Percentiles rank a stretch among this genome's conserved stretches.
Evolutionary conservation across 2,888 invertebrate species (phyloP).

Genomic region (Xylophagus ater): DNA sequence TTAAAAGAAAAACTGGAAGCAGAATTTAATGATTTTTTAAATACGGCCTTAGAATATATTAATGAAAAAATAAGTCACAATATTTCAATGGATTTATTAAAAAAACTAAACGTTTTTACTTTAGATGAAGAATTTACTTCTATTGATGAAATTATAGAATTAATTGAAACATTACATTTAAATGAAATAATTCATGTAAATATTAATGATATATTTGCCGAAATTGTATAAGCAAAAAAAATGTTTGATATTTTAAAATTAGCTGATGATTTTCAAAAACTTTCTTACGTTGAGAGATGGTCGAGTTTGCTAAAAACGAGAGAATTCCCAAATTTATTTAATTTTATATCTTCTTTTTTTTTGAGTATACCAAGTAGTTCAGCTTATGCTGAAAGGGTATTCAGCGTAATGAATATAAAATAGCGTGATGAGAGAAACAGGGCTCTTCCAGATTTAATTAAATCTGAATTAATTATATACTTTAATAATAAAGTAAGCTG

Average conservation of each 20-base stretch:
- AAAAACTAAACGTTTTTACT: too few relatives aligned
- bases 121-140: too few relatives aligned
- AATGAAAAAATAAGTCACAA: too few relatives aligned
- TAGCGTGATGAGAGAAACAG: constrained; percentile 1
- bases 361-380: neutral
- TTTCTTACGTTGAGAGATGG: neutral
- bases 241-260: too few relatives aligned
- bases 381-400: neutral
- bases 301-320: too few relatives aligned
- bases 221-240: neutral
- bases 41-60: too few relatives aligned
- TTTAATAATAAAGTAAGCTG: neutral
- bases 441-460: too few relatives aligned
- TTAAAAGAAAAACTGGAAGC: too few relatives aligned
- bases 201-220: constrained; percentile 2
- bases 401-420: constrained; percentile 1
- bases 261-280: neutral
- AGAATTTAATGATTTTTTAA: too few relatives aligned
- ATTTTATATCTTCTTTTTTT: neutral
- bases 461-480: neutral
- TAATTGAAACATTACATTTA: constrained; percentile 2
- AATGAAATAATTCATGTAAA: neutral
- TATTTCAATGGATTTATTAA: too few relatives aligned
- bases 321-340: neutral
- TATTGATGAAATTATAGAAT: too few relatives aligned